Evolutionary conservation across 2,888 invertebrate genomes (phyloP).

Genomic region (Napeogenes inachia): DNA sequence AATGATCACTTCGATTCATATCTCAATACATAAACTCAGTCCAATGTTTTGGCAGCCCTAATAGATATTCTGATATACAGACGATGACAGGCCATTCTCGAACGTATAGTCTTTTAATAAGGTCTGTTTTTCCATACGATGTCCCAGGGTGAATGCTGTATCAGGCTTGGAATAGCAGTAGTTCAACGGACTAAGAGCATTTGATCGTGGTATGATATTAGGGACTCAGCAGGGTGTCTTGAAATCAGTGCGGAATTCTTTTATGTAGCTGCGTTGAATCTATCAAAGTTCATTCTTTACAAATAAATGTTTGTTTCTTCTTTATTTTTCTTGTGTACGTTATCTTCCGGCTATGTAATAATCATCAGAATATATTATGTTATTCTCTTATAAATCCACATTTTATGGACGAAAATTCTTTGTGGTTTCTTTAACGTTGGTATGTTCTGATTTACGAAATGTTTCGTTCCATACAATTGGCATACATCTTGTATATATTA

Average conservation of each 20-base stretch:
- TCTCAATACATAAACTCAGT: background rate
- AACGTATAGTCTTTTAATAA: background rate
- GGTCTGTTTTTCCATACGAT: background rate
- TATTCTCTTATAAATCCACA: too few species aligned
- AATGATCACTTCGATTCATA: background rate
- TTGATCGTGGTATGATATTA: conserved; percentile 22
- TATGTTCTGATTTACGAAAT: too few species aligned
- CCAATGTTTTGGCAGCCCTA: conserved; percentile 1
- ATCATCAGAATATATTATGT: too few species aligned
- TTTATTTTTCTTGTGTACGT: too few species aligned
- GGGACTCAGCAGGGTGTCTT: conserved; percentile 14
- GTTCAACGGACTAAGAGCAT: conserved; percentile 13
- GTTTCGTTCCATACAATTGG: too few species aligned
- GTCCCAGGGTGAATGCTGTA: background rate
- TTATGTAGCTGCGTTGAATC: too few species aligned
- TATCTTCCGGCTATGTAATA: too few species aligned
- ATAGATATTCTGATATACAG: background rate
- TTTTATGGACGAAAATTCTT: too few species aligned
- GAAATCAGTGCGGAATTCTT: background rate
- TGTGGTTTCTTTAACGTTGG: too few species aligned
- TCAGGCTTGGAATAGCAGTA: conserved; percentile 14
- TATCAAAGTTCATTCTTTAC: too few species aligned
- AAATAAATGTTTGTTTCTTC: too few species aligned
- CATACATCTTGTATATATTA: too few species aligned
- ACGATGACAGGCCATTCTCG: conserved; percentile 1